These are phyloP conservation scores for Petrocephalus microphthalmus DNA, from an alignment of 2,113 vertebrate species.

Conservation along the genomic window DNA sequence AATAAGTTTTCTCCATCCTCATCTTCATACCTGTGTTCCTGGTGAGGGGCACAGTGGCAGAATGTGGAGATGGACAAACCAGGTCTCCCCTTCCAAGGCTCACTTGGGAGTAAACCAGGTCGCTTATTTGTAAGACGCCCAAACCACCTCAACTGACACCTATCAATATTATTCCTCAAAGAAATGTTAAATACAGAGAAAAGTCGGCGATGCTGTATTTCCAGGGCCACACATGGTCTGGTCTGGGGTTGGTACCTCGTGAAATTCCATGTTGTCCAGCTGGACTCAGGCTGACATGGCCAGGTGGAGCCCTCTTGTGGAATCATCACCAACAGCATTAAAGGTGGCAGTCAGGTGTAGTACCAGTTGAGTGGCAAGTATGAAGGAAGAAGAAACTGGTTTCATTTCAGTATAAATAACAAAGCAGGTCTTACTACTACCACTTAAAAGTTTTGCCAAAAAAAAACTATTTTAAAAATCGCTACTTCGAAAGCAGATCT, in stretches of 20 bases:
- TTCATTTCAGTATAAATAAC: neutral
- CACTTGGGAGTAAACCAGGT: neutral
- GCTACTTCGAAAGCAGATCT: neutral
- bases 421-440: neutral
- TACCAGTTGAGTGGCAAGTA: neutral
- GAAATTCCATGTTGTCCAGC: neutral
- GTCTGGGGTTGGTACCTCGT: neutral
- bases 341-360: neutral
- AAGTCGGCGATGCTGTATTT: neutral
- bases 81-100: neutral
- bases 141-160: neutral
- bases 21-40: neutral
- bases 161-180: neutral
- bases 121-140: neutral
- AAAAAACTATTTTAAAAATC: neutral
- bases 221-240: neutral
- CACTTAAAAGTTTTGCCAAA: neutral
- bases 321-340: neutral
- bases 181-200: neutral
- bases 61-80: neutral
- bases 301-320: neutral
- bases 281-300: neutral
- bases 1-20: neutral
- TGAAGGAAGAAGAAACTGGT: neutral
- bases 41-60: neutral